Evolutionary conservation across 2,113 vertebrate genomes (phyloP).

Genomic region (Ifrita kowaldi): DNA sequence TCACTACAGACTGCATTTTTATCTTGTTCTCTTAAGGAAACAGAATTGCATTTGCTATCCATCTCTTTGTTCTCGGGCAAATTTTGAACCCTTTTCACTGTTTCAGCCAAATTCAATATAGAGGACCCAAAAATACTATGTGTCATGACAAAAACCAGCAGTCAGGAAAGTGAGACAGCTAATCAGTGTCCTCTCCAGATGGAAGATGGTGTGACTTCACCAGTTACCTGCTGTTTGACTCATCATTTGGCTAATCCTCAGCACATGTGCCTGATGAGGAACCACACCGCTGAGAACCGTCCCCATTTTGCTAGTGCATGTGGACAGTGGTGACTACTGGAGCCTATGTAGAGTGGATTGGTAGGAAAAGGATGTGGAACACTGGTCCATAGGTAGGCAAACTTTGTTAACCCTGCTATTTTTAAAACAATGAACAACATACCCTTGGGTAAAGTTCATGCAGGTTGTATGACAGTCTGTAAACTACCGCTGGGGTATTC

Average conservation of each 20-base stretch:
- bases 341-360: fast-evolving
- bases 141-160: fast-evolving
- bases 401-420: background rate
- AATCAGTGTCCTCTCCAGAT: background rate
- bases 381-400: background rate
- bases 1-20: background rate
- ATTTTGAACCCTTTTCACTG: background rate
- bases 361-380: background rate
- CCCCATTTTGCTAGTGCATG: background rate
- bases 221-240: background rate
- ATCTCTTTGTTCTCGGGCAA: background rate
- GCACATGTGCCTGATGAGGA: background rate
- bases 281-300: fast-evolving
- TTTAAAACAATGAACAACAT: background rate
- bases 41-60: background rate
- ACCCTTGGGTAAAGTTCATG: background rate
- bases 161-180: background rate
- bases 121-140: background rate
- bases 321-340: background rate
- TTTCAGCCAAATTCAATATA: background rate
- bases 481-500: background rate
- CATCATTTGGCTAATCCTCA: background rate
- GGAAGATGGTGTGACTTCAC: background rate
- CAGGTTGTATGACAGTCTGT: fast-evolving
- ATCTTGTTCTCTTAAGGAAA: background rate